These are phyloP conservation scores for Thera britannica DNA, from an alignment of 2,888 invertebrate genomes.

Conservation along the genomic window DNA sequence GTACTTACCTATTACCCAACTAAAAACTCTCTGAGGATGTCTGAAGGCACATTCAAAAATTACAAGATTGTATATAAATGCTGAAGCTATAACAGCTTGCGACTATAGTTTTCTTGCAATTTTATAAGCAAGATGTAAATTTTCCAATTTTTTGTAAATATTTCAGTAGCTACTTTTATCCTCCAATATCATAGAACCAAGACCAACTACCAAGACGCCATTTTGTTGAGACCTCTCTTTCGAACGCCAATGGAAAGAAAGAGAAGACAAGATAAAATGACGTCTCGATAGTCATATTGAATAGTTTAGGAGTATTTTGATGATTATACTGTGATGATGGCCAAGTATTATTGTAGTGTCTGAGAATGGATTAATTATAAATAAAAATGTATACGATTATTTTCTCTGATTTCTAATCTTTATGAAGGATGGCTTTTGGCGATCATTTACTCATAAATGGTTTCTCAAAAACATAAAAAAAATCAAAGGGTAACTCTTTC, in stretches of 20 bases:
- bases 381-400: conserved; percentile 50
- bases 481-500: no score
- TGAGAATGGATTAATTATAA: conserved; percentile 44
- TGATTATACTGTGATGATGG: conserved; percentile 35
- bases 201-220: conserved; percentile 1
- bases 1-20: no score
- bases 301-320: neutral
- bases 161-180: neutral
- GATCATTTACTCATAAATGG: no score
- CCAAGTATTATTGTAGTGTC: conserved; percentile 20
- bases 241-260: neutral
- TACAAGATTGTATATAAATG: no score
- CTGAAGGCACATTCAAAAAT: no score
- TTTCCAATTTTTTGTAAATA: neutral
- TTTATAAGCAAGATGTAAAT: no score
- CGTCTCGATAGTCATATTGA: conserved; percentile 4
- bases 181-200: neutral
- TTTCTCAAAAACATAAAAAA: no score
- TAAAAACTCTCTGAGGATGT: no score
- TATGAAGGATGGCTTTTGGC: neutral
- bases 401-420: neutral
- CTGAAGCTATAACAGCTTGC: no score
- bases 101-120: no score
- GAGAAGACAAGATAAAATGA: conserved; percentile 6
- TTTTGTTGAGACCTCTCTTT: conserved; percentile 11